Percentiles rank a stretch among this genome's conserved stretches.
Evolutionary conservation across 2,888 invertebrate genomes (phyloP).

Genomic region (Eretmocerus hayati): DNA sequence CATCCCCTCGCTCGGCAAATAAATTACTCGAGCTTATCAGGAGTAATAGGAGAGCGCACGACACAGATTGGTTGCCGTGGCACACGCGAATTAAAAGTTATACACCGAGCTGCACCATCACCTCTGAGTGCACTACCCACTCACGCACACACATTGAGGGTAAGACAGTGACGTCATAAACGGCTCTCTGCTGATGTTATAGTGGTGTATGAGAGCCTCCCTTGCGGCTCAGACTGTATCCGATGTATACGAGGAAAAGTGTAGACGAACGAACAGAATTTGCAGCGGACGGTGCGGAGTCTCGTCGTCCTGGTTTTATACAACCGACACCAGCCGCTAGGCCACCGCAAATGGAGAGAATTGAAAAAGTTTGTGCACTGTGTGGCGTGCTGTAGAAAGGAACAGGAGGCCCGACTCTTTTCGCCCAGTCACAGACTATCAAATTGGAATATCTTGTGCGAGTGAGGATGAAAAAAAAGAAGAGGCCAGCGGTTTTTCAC

Average conservation of each 20-base stretch:
- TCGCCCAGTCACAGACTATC: slow-evolving; percentile 10
- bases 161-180: slow-evolving; percentile 2
- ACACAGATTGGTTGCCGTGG: slow-evolving; percentile 45
- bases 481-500: slow-evolving; percentile 7
- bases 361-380: slow-evolving; percentile 22
- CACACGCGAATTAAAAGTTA: slow-evolving; percentile 47
- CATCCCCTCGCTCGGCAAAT: slow-evolving; percentile 43
- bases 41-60: slow-evolving; percentile 45
- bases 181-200: background rate
- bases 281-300: too few relatives aligned
- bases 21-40: slow-evolving; percentile 46
- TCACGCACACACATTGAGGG: background rate
- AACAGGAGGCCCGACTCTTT: slow-evolving; percentile 8
- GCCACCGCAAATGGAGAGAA: slow-evolving; percentile 8
- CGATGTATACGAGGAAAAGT: too few relatives aligned
- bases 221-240: too few relatives aligned
- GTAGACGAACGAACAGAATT: slow-evolving; percentile 4
- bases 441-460: slow-evolving; percentile 17
- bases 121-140: too few relatives aligned
- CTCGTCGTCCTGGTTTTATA: too few relatives aligned
- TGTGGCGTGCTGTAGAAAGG: too few relatives aligned
- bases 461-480: slow-evolving; percentile 4
- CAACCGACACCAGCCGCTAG: too few relatives aligned
- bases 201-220: too few relatives aligned
- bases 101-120: slow-evolving; percentile 17